Evolutionary conservation across 2,113 vertebrate species (phyloP).

Genomic region (Chaenocephalus aceratus): DNA sequence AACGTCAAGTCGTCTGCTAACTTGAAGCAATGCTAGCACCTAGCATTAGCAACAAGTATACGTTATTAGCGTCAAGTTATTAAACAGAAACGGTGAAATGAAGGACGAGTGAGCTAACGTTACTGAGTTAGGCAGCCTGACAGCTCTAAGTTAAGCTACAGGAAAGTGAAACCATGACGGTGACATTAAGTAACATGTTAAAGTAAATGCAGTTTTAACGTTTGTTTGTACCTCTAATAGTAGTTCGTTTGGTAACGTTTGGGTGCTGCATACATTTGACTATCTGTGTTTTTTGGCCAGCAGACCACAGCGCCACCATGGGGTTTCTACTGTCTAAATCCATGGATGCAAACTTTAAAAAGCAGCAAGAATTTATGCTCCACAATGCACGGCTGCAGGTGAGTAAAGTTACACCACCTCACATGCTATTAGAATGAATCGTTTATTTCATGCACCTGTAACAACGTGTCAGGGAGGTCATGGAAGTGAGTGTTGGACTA

Average conservation of each 20-base stretch:
- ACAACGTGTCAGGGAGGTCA: background rate
- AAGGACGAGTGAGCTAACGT: background rate
- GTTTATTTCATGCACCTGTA: background rate
- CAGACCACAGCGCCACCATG: slow-evolving; percentile 75
- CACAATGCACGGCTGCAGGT: slow-evolving; percentile 88
- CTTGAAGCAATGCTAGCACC: background rate
- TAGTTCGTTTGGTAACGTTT: background rate
- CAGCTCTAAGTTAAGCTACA: background rate
- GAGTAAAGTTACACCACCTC: slow-evolving; percentile 17
- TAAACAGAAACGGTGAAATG: too few species aligned
- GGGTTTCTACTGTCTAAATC: slow-evolving; percentile 88
- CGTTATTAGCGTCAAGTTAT: background rate
- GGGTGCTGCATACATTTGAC: background rate
- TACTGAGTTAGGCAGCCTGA: too few species aligned
- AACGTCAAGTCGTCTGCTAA: background rate
- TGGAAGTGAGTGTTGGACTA: background rate
- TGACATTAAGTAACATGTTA: background rate
- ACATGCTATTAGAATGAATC: too few species aligned
- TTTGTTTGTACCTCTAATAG: background rate
- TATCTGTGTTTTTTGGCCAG: background rate
- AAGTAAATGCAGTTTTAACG: background rate
- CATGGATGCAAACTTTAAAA: slow-evolving; percentile 86
- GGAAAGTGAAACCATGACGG: background rate
- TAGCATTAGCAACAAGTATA: background rate
- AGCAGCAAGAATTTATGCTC: slow-evolving; percentile 89